Conservation (phyloP, 1,140 invertebrate species). For the Periplaneta americana region DNA sequence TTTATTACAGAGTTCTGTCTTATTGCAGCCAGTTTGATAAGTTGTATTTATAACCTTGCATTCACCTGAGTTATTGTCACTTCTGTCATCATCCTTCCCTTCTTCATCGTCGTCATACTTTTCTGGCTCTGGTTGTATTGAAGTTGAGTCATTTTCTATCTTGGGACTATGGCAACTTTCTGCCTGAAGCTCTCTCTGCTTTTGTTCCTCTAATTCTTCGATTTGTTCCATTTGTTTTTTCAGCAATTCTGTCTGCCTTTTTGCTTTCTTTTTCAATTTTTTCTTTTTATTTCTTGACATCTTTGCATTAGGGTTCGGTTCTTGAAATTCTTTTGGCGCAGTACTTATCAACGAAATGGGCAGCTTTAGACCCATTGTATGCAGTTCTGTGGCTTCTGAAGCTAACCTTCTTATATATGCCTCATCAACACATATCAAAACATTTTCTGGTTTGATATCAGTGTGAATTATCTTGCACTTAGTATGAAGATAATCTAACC, state of each 20-base stretch:
- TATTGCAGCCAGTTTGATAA: slow-evolving; percentile 14
- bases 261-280: slow-evolving; percentile 95
- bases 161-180: slow-evolving; percentile 3
- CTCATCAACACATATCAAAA: slow-evolving; percentile 83
- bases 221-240: slow-evolving; percentile 87
- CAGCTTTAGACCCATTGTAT: slow-evolving; percentile 82
- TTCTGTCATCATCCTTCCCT: slow-evolving; percentile 33
- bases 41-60: not conserved
- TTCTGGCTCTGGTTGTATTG: not conserved
- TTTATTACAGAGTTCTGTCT: not conserved
- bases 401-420: slow-evolving; percentile 83
- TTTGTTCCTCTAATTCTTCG: slow-evolving; percentile 67
- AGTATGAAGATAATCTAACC: slow-evolving; percentile 92
- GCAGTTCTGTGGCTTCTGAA: slow-evolving; percentile 81
- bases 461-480: slow-evolving; percentile 99
- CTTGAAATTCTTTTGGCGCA: slow-evolving; percentile 83
- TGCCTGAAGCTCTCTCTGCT: slow-evolving; percentile 33
- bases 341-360: slow-evolving; percentile 87
- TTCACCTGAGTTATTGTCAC: slow-evolving; percentile 21
- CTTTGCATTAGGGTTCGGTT: slow-evolving; percentile 69
- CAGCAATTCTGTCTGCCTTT: slow-evolving; percentile 85
- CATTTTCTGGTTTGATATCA: slow-evolving; percentile 99
- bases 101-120: slow-evolving; percentile 17
- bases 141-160: slow-evolving; percentile 21
- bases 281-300: slow-evolving; percentile 99